phyloP scores from a whole-genome alignment of 1,140 invertebrate genomes.

The Daktulosphaira vitifoliae region DNA sequence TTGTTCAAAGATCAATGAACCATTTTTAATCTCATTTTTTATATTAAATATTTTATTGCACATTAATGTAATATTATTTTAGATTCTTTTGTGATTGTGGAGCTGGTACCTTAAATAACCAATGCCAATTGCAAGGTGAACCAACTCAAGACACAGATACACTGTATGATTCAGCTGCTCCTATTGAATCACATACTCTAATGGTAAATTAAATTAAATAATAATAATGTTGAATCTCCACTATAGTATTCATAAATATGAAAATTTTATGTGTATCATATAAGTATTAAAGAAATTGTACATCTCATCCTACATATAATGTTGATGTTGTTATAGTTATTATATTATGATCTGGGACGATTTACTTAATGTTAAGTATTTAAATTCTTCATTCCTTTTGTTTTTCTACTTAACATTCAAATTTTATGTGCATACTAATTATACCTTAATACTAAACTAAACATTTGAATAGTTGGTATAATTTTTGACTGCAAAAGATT shows the following conservation, averaged over 20 bases:
- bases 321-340: background rate
- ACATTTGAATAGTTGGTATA: conserved; percentile 2
- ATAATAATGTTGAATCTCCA: background rate
- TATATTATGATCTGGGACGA: conserved; percentile 1
- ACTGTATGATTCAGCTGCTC: conserved; percentile 93
- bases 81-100: conserved; percentile 99
- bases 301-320: background rate
- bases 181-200: conserved; percentile 90
- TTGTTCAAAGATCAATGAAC: too few species aligned
- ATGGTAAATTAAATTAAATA: conserved; percentile 64
- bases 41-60: too few species aligned
- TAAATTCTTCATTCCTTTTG: conserved; percentile 28
- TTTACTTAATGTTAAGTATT: conserved; percentile 6
- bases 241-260: background rate
- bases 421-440: conserved; percentile 3
- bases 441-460: background rate
- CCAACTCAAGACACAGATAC: conserved; percentile 99
- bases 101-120: conserved; percentile 91
- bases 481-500: conserved; percentile 3
- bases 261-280: conserved; percentile 4
- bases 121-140: conserved; percentile 95
- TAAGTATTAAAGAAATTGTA: conserved; percentile 9
- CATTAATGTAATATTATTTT: too few species aligned
- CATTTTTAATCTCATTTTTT: too few species aligned
- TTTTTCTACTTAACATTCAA: conserved; percentile 30